These are phyloP conservation scores for Magallana nippona DNA, from an alignment of 2,888 invertebrate genomes.

Conservation along the genomic window DNA sequence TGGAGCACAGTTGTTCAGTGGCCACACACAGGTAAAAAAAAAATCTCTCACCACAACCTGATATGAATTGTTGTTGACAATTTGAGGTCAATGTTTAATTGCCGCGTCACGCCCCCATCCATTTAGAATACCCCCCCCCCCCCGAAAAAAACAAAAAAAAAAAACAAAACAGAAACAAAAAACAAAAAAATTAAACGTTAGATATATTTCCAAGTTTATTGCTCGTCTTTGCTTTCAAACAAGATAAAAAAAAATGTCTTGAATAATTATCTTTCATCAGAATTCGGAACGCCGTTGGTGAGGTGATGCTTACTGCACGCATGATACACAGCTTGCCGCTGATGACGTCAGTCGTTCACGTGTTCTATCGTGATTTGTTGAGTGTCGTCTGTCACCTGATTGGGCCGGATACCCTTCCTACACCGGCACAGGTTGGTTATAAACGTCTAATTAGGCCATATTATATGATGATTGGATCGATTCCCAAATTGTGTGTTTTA, in stretches of 20 bases:
- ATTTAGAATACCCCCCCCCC: no score
- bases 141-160: no score
- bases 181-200: no score
- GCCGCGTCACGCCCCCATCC: no score
- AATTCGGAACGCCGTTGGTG: constrained; percentile 69
- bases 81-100: no score
- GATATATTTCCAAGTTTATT: no score
- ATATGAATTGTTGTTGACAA: no score
- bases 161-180: no score
- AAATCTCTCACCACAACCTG: no score
- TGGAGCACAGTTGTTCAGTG: constrained; percentile 76
- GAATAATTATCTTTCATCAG: constrained; percentile 56
- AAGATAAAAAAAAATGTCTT: no score
- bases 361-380: constrained; percentile 79
- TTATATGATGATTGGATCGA: background rate
- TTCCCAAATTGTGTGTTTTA: no score
- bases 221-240: no score
- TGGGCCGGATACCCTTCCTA: constrained; percentile 80
- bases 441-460: background rate
- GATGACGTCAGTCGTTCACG: constrained; percentile 81
- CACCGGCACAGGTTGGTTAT: constrained; percentile 65
- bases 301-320: constrained; percentile 79
- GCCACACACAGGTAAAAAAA: constrained; percentile 75
- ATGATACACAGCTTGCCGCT: constrained; percentile 80
- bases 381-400: constrained; percentile 81